Conservation (phyloP, 2,797 vertebrate genomes). For the Malurus splendens region DNA sequence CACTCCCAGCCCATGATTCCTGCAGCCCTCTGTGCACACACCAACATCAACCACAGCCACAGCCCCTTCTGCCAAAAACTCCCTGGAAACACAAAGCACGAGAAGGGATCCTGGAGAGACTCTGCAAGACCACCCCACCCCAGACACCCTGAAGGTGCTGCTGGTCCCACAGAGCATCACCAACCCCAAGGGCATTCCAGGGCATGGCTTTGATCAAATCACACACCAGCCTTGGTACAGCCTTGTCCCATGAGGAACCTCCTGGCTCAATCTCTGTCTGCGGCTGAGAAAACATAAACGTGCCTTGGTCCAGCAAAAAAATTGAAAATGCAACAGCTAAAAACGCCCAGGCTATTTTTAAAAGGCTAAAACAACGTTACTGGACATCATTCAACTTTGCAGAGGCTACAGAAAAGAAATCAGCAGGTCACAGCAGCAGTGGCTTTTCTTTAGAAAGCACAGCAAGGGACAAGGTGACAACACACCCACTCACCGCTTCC, state of each 20-base stretch:
- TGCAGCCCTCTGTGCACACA: neutral
- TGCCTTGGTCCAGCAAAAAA: neutral
- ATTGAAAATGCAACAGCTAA: neutral
- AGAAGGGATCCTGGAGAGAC: neutral
- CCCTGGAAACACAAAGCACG: neutral
- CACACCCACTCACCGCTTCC: conserved; percentile 43
- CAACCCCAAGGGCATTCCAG: neutral
- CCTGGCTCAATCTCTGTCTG: neutral
- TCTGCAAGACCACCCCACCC: fast-evolving
- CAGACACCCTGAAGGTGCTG: fast-evolving
- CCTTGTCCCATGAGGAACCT: neutral
- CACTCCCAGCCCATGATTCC: neutral
- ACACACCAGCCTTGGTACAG: neutral
- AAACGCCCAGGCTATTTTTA: neutral
- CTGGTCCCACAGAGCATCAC: neutral
- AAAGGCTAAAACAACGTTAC: neutral
- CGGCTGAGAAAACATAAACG: fast-evolving
- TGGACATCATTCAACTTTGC: fast-evolving
- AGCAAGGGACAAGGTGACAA: neutral
- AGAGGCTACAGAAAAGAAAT: neutral
- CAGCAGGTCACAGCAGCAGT: neutral
- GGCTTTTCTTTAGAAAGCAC: neutral
- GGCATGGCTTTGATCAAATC: neutral
- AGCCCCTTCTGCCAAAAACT: neutral
- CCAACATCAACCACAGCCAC: neutral